Evolutionary conservation across 2,113 vertebrate genomes (phyloP), one percentile per base, ranked within the genome.

Genomic region (Anser cygnoides): DNA sequence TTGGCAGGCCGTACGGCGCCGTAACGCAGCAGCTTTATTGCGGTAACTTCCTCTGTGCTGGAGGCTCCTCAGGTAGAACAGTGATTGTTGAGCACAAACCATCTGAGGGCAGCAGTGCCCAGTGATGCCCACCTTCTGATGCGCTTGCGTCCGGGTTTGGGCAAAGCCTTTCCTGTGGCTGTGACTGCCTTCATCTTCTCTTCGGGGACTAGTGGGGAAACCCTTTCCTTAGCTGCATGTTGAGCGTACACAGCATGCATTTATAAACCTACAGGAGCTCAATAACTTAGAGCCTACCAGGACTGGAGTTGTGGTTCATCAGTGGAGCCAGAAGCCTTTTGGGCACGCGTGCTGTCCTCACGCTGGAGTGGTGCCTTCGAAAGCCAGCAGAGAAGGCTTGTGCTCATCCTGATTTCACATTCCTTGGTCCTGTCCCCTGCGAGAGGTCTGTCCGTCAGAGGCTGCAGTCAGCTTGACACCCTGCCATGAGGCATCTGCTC

Each of bases 301-400:
- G 14, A 9, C 4, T 5, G 1, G 1, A 66, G 28, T 7, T 57
- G 58, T 18, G n/a, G n/a, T 29, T 72, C 0, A 1, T 23, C 25
- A 1, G 7, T 4, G 50, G 67, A 50, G 31, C 43, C 29, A 4
- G 49, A 41, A 65, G 58, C 46, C 10, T 33, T 20, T 39, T 13
- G 15, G 39, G 50, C 50, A 52, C 23, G 4, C 7, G 7, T 13
- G 50, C 23, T 13, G 50, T 62, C 55, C 55, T 70, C 11, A 4
- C 9, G 0, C 23, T 13, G 16, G 6, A 6, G 20, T 33, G 50
- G 19, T 14, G 29, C 16, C 50, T 50, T n/a, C 4, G 39, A 25
- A 49, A 29, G 23, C 15, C 58, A 10, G 1, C 0, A 6, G 5
- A 4, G 25, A 43, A 26, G 41, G 23, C 41, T 41, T 11, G 50